Base-by-base conservation (phyloP, 2,113 vertebrate genomes). In the Pterocles burchelli region DNA sequence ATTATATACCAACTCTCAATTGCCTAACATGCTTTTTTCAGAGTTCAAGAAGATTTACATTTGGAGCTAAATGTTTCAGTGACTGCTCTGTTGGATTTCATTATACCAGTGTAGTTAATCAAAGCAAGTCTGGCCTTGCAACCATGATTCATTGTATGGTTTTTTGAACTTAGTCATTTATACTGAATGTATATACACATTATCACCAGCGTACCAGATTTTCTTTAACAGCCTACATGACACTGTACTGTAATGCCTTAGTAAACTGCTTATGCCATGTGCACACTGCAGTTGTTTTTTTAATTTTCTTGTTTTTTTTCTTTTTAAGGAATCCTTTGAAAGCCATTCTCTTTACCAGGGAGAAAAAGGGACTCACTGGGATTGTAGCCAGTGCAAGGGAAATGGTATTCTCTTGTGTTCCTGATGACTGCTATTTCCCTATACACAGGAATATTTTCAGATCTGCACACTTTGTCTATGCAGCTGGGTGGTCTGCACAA, bases 21-120 rank as follows among this genome's bases (percentile, higher is more conserved):
- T 97, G 95, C 97, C 95, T 97, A 96, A 97, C 96, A 96, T 95
- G 89, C 79, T 95, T 97, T 97, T 93, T 91, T 95, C 94, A 88
- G 97, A 98, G 98, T 99, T 99, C 81, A 74, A 97, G 97, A 98
- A 98, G 98, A 98, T 98, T 98, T 98, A 98, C 97, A 98, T 98
- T 98, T 97, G 95, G 93, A 98, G 88, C 93, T 98, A 98, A 98
- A 98, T 98, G 98, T 98, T 98, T 98, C 97, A 97, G 97, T 98
- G 98, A 98, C 98, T 98, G 98, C 97, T 98, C 97, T 98, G 97
- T 98, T 98, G 98, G 97, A 97, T 98, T 98, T 98, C 97, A 98
- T 98, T 98, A 98, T 96, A 93, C 92, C 90, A 88, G 96, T 93
- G 93, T 97, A 98, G 97, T 98, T 98, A 98, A 98, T 98, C 98